Evolutionary conservation across 2,888 invertebrate species (phyloP).

Genomic region (Diarsia mendica): DNA sequence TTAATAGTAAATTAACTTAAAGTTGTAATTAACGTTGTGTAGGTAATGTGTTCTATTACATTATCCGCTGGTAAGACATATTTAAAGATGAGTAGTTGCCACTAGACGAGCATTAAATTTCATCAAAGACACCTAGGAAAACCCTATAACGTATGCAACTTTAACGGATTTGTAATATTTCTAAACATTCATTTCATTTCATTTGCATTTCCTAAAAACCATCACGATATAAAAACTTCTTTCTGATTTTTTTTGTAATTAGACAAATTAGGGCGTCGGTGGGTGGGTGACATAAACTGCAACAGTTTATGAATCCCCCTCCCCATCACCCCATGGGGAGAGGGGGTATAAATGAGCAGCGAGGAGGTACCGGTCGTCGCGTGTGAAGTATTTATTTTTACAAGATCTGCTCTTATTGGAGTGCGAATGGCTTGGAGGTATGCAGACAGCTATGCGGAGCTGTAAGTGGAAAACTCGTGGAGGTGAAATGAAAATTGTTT

Average conservation of each 20-base stretch:
- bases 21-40: no score
- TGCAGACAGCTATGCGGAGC: slow-evolving; percentile 5
- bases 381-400: slow-evolving; percentile 73
- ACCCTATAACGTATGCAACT: not conserved
- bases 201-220: not conserved
- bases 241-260: slow-evolving; percentile 68
- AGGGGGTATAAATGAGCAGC: slow-evolving; percentile 62
- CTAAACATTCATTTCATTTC: not conserved
- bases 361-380: slow-evolving; percentile 65
- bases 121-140: not conserved
- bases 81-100: no score
- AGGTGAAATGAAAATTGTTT: slow-evolving; percentile 3
- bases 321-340: slow-evolving; percentile 2
- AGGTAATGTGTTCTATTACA: no score
- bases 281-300: slow-evolving; percentile 66
- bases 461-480: slow-evolving; percentile 8
- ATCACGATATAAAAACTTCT: slow-evolving; percentile 19
- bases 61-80: no score
- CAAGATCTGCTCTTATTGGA: slow-evolving; percentile 71
- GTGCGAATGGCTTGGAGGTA: slow-evolving; percentile 37
- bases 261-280: slow-evolving; percentile 66
- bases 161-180: not conserved
- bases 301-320: slow-evolving; percentile 65
- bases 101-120: no score
- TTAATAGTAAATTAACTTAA: no score